A percentile compares a stretch with the other conserved stretches of the same genome.
Evolutionary conservation across 2,113 vertebrate species (phyloP).

Genomic region (Zapus hudsonius): DNA sequence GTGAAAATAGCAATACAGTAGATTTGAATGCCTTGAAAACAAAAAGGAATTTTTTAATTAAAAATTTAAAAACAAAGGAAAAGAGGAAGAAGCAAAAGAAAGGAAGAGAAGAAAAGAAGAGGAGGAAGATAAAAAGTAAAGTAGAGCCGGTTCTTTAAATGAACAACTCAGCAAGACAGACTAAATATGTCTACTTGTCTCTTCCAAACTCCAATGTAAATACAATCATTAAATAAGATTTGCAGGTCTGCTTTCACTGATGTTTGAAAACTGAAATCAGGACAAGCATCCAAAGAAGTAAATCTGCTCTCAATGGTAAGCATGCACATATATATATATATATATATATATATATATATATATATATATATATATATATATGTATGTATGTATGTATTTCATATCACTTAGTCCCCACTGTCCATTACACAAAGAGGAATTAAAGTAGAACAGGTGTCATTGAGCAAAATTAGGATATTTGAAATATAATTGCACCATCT

Average conservation of each 20-base stretch:
- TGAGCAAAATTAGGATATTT: constrained; percentile 14
- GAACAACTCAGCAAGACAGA: not conserved
- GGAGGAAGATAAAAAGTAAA: too few relatives aligned
- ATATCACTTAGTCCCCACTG: not conserved
- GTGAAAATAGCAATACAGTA: constrained; percentile 85
- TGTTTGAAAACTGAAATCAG: constrained; percentile 12
- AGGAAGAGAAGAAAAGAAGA: not conserved
- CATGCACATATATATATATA: too few relatives aligned
- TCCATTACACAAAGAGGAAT: not conserved
- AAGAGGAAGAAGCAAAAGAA: not conserved
- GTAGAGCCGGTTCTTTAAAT: not conserved
- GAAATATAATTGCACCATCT: constrained; percentile 22
- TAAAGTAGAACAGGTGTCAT: not conserved
- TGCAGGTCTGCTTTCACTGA: not conserved
- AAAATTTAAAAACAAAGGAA: too few relatives aligned
- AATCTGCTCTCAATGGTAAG: not conserved
- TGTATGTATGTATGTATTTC: not conserved
- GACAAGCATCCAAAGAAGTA: not conserved
- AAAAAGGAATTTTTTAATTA: too few relatives aligned
- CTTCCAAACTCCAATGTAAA: not conserved
- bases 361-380: too few relatives aligned
- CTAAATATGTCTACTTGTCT: not conserved
- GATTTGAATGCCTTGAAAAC: constrained; percentile 81
- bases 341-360: too few relatives aligned
- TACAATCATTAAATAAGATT: constrained; percentile 9